A percentile compares a stretch with the other conserved stretches of the same genome.
Conservation (phyloP, 2,797 vertebrate genomes). For the Melanotaenia parkinsoni region DNA sequence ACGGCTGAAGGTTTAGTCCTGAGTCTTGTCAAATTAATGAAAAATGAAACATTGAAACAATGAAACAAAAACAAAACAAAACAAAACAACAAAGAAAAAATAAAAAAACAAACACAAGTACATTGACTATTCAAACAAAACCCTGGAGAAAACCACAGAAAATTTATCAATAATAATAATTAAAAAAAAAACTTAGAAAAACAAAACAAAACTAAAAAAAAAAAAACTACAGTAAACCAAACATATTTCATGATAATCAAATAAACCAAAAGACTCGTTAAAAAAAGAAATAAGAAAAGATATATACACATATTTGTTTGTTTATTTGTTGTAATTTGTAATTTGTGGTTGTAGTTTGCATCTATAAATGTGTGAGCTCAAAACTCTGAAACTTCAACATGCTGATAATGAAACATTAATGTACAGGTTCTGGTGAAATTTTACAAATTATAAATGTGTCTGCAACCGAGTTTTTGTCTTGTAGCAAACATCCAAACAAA, state of each 20-base stretch:
- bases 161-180: no score
- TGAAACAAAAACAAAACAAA: background rate
- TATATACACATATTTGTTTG: background rate
- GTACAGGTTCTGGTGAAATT: slow-evolving; percentile 10
- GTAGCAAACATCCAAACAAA: slow-evolving; percentile 42
- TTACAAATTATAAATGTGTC: slow-evolving; percentile 14
- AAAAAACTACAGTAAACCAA: background rate
- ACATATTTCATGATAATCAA: background rate
- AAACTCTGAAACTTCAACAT: slow-evolving; percentile 21
- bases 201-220: no score
- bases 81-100: background rate
- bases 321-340: background rate
- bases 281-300: background rate
- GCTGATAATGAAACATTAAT: slow-evolving; percentile 7
- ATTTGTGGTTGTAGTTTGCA: background rate
- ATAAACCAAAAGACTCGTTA: background rate
- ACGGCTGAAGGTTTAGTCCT: slow-evolving; percentile 15
- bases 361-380: background rate
- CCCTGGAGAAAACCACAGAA: no score
- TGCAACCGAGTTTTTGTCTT: slow-evolving; percentile 34
- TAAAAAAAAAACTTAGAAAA: no score
- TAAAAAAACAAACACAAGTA: background rate
- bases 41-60: background rate
- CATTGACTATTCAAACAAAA: no score
- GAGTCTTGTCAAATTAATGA: slow-evolving; percentile 17